These are phyloP conservation scores for Cynoglossus semilaevis DNA, from an alignment of 2,113 vertebrate genomes.

Conservation along the genomic window DNA sequence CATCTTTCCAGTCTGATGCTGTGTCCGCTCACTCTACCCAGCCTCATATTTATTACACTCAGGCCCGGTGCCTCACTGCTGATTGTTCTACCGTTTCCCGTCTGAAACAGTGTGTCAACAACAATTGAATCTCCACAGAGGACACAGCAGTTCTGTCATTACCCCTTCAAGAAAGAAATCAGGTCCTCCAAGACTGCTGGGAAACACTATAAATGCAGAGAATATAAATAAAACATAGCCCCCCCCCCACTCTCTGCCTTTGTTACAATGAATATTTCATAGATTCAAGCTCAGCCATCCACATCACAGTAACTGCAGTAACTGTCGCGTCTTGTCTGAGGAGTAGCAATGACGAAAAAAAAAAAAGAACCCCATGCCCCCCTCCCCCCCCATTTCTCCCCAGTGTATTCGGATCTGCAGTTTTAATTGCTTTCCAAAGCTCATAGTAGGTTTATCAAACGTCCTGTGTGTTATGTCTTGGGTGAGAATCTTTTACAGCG, in stretches of 20 bases:
- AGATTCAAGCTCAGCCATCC: conserved; percentile 53
- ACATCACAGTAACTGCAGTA: conserved; percentile 43
- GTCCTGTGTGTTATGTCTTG: conserved; percentile 10
- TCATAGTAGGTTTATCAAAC: conserved; percentile 42
- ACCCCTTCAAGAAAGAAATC: conserved; percentile 13
- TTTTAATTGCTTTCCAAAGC: conserved; percentile 69
- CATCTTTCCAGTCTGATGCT: conserved; percentile 9
- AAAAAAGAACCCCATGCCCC: conserved; percentile 2
- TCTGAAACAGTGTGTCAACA: not conserved
- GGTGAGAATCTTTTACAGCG: conserved; percentile 22
- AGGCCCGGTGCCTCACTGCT: not conserved
- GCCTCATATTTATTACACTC: not conserved
- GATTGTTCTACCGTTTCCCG: conserved; percentile 5
- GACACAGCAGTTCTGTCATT: not conserved
- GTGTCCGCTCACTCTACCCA: not conserved
- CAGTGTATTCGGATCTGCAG: conserved; percentile 21
- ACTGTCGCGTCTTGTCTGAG: conserved; percentile 55
- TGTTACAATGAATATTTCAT: conserved; percentile 73
- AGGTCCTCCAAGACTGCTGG: conserved; percentile 3
- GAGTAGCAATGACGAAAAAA: conserved; percentile 25
- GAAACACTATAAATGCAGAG: conserved; percentile 43
- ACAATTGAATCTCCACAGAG: not conserved
- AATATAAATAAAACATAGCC: conserved; percentile 60
- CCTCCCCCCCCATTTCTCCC: not conserved
- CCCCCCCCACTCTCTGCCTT: conserved; percentile 23